Percentiles rank a stretch among this genome's conserved stretches.
Evolutionary conservation across 2,888 invertebrate species (phyloP).

Genomic region (Melinaea menophilus): DNA sequence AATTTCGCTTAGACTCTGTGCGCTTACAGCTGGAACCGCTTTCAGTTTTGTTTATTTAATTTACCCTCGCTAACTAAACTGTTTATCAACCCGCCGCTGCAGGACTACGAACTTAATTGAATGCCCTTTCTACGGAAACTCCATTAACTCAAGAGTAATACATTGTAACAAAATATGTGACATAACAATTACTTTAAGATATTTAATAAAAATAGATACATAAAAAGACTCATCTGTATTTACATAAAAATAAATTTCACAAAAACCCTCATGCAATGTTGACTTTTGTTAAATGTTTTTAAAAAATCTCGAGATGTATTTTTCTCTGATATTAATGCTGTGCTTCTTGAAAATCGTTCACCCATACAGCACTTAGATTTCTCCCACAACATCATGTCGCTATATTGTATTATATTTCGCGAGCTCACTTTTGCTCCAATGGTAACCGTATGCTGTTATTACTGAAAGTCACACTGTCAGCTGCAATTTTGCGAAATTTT

Average conservation of each 20-base stretch:
- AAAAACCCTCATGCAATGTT: background rate
- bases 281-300: background rate
- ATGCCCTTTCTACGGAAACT: conserved; percentile 24
- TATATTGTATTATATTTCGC: background rate
- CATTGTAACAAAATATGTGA: conserved; percentile 2
- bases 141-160: conserved; percentile 15
- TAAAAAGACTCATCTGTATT: background rate
- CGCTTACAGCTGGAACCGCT: conserved; percentile 38
- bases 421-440: conserved; percentile 4
- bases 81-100: conserved; percentile 36
- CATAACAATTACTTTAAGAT: conserved; percentile 1
- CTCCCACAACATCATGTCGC: conserved; percentile 1
- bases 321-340: conserved; percentile 1
- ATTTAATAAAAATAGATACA: background rate
- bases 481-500: background rate
- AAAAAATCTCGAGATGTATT: background rate
- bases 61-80: conserved; percentile 37
- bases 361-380: conserved; percentile 1
- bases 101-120: conserved; percentile 26
- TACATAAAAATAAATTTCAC: background rate
- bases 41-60: conserved; percentile 49
- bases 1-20: conserved; percentile 29
- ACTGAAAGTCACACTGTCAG: conserved; percentile 2
- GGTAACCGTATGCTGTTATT: conserved; percentile 2
- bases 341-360: background rate